Conservation (phyloP, 1,140 invertebrate genomes). For the Marisa cornuarietis region DNA sequence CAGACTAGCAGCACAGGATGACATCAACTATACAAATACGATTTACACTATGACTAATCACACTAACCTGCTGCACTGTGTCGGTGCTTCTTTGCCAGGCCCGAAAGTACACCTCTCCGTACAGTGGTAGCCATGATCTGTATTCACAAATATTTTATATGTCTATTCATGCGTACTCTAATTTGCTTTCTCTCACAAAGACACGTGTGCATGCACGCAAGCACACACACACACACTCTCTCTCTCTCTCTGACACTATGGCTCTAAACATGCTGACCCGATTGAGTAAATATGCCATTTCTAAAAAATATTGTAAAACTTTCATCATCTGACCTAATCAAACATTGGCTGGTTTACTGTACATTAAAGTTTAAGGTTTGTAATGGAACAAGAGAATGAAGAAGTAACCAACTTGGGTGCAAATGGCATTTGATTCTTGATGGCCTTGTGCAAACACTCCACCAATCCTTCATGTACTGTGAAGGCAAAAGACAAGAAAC, state of each 20-base stretch:
- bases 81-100: constrained; percentile 51
- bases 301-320: constrained; percentile 4
- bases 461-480: constrained; percentile 45
- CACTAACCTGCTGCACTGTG: constrained; percentile 28
- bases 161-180: too few species aligned
- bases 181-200: too few species aligned
- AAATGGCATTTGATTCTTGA: constrained; percentile 52
- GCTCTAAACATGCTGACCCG: too few species aligned
- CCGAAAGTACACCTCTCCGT: constrained; percentile 59
- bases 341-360: too few species aligned
- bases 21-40: not conserved
- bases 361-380: not conserved
- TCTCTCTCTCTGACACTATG: too few species aligned
- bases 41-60: too few species aligned
- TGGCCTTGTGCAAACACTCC: constrained; percentile 43
- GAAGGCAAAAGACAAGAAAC: constrained; percentile 51
- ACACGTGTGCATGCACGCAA: too few species aligned
- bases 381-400: not conserved
- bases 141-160: too few species aligned
- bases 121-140: constrained; percentile 45
- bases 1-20: not conserved
- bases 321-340: not conserved
- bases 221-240: too few species aligned
- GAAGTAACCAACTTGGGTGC: constrained; percentile 45
- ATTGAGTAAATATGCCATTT: too few species aligned